phyloP scores from a whole-genome alignment of 2,888 invertebrate genomes.

The Rhagonycha fulva region DNA sequence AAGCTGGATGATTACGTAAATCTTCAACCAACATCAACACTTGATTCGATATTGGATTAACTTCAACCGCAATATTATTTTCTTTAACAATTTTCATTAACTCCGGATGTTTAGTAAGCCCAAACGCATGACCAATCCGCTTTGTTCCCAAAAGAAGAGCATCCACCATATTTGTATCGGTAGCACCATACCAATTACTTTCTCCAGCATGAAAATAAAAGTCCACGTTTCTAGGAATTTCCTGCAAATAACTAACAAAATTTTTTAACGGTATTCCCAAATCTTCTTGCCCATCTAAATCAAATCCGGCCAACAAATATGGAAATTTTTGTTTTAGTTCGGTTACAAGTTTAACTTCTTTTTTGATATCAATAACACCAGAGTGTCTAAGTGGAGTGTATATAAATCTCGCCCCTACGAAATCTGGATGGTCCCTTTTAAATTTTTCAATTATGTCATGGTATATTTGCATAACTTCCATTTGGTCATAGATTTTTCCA shows the following conservation, averaged over 20 bases:
- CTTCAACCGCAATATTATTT: constrained; percentile 68
- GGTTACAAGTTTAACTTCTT: constrained; percentile 30
- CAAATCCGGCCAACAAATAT: constrained; percentile 9
- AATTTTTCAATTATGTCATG: constrained; percentile 59
- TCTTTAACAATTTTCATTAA: constrained; percentile 61
- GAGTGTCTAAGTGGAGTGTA: constrained; percentile 62
- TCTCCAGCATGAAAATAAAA: constrained; percentile 70
- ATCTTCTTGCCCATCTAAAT: constrained; percentile 79
- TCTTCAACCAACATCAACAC: constrained; percentile 68
- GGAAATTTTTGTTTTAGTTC: background rate
- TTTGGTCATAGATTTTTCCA: constrained; percentile 55
- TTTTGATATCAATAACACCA: constrained; percentile 42
- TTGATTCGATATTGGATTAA: constrained; percentile 76
- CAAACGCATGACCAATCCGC: constrained; percentile 75
- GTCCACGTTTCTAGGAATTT: constrained; percentile 43
- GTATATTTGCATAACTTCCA: constrained; percentile 57
- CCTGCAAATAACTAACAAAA: constrained; percentile 62
- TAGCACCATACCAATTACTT: constrained; percentile 71
- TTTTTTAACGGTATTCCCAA: constrained; percentile 64
- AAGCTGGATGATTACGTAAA: constrained; percentile 73
- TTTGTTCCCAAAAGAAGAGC: constrained; percentile 69
- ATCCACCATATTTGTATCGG: constrained; percentile 73
- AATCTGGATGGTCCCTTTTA: constrained; percentile 59
- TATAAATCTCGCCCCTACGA: constrained; percentile 63
- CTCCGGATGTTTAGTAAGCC: constrained; percentile 69